These are phyloP conservation scores for Zosterops borbonicus DNA, from an alignment of 2,113 vertebrate genomes.

Conservation along the genomic window DNA sequence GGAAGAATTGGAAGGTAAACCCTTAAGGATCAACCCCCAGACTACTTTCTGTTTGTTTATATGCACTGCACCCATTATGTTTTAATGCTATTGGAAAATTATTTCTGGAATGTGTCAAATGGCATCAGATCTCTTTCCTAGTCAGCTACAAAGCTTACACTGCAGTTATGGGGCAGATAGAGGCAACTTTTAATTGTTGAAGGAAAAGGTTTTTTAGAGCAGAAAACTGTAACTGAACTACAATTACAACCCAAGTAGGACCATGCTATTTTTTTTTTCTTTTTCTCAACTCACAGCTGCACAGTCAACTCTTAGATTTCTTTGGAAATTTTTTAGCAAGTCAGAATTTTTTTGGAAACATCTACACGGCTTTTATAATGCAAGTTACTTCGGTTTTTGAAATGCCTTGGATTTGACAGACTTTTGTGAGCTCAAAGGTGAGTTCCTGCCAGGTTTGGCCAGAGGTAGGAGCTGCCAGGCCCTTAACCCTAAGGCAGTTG, in stretches of 20 bases:
- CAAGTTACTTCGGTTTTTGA: neutral
- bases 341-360: neutral
- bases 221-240: neutral
- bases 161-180: neutral
- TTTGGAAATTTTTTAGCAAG: neutral
- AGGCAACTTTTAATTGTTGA: neutral
- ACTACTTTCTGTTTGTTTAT: neutral
- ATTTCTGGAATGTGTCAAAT: constrained; percentile 24
- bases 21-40: neutral
- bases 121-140: neutral
- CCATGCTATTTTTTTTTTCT: neutral
- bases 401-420: neutral
- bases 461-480: neutral
- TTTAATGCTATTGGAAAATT: constrained; percentile 4
- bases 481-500: neutral
- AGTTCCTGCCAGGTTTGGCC: neutral
- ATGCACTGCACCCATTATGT: neutral
- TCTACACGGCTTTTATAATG: neutral
- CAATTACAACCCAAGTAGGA: neutral
- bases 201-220: neutral
- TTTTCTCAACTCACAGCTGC: neutral
- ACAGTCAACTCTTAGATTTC: neutral
- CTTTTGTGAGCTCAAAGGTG: neutral
- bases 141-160: neutral
- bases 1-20: neutral